A percentile compares a stretch with the other conserved stretches of the same genome.
Conservation (phyloP, 2,888 invertebrate species). For the Trichopoda pennipes region DNA sequence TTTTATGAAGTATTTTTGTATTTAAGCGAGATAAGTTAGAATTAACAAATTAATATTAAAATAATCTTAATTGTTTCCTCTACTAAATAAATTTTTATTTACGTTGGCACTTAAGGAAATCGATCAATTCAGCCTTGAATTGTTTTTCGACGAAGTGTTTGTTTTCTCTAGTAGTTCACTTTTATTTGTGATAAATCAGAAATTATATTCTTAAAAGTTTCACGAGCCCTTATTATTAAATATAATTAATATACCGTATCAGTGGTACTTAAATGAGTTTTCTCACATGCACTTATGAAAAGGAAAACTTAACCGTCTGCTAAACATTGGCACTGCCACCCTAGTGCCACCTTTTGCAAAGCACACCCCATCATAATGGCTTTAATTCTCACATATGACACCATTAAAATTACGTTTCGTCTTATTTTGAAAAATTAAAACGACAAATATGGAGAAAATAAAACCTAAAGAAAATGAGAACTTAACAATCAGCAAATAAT, state of each 20-base stretch:
- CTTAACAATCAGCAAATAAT: conserved; percentile 77
- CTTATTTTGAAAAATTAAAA: conserved; percentile 45
- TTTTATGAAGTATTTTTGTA: too few relatives aligned
- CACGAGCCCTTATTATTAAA: background rate
- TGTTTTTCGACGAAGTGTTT: too few relatives aligned
- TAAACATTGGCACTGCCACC: background rate
- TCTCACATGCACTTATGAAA: background rate
- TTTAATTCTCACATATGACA: conserved; percentile 66
- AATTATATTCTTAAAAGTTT: background rate
- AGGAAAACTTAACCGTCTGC: background rate
- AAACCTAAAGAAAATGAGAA: conserved; percentile 62
- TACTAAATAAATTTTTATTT: too few relatives aligned
- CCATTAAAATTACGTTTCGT: conserved; percentile 66
- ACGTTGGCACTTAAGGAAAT: too few relatives aligned
- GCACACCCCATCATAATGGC: conserved; percentile 59
- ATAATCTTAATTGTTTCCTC: too few relatives aligned
- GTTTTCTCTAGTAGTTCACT: background rate
- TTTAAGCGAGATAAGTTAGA: too few relatives aligned
- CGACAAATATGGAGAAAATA: conserved; percentile 34
- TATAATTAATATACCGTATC: background rate
- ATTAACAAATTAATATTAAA: too few relatives aligned
- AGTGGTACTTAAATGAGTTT: background rate
- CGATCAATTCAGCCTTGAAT: too few relatives aligned
- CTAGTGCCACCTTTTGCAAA: background rate
- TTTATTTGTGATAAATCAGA: background rate